These are phyloP conservation scores for Paradoxurus hermaphroditus DNA, from an alignment of 2,113 vertebrate genomes.

Conservation along the genomic window DNA sequence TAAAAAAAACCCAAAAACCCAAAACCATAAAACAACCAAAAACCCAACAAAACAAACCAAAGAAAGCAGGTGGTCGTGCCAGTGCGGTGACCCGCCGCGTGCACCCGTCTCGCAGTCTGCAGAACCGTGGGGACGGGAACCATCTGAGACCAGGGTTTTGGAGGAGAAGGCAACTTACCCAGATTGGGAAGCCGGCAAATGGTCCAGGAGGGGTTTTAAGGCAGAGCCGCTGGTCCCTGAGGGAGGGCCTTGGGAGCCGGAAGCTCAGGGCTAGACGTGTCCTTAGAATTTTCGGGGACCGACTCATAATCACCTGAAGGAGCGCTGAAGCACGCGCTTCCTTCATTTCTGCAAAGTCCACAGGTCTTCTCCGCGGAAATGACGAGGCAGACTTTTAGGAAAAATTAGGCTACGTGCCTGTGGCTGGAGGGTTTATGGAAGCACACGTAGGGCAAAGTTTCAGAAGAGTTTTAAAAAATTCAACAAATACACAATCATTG, in stretches of 20 bases:
- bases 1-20: neutral
- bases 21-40: neutral
- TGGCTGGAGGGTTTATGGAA: neutral
- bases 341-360: neutral
- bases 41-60: neutral
- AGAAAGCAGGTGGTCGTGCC: neutral
- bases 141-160: neutral
- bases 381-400: neutral
- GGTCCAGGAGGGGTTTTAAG: neutral
- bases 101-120: neutral
- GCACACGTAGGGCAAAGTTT: neutral
- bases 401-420: neutral
- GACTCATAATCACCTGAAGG: neutral
- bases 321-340: neutral
- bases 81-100: fast-evolving
- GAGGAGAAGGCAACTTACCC: neutral
- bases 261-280: neutral
- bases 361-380: neutral
- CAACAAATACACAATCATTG: neutral
- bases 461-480: neutral
- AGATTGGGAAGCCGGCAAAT: neutral
- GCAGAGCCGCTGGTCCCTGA: neutral
- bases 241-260: fast-evolving
- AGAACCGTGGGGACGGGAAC: fast-evolving
- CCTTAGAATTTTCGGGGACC: neutral